A percentile compares a stretch with the other conserved stretches of the same genome.
These are phyloP conservation scores for Pocillopora damicornis DNA, from an alignment of 64 coral and sea anemone genomes.

Conservation along the genomic window DNA sequence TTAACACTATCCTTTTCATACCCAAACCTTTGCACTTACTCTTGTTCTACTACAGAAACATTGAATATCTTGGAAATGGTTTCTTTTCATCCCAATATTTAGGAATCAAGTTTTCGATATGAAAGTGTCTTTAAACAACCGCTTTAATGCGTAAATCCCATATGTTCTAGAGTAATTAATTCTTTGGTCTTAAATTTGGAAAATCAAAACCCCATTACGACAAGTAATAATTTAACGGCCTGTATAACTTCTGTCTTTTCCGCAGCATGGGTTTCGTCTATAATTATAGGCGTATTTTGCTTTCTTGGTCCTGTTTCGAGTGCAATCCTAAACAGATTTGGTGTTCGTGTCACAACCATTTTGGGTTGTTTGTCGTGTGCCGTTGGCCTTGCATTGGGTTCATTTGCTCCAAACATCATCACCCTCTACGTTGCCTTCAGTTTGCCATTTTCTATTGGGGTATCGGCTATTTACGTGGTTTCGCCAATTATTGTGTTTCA, in stretches of 20 bases:
- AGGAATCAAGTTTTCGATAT: too few species aligned
- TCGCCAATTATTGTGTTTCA: background rate
- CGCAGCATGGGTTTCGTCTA: conserved; percentile 19
- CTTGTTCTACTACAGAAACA: too few species aligned
- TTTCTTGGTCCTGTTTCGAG: background rate
- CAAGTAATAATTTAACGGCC: background rate
- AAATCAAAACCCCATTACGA: too few species aligned
- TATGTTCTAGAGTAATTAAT: too few species aligned
- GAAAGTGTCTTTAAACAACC: too few species aligned
- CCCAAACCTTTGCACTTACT: too few species aligned
- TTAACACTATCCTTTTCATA: too few species aligned
- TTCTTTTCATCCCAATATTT: too few species aligned
- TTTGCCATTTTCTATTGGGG: conserved; percentile 5
- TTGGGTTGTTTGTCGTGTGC: conserved; percentile 10
- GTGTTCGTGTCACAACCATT: background rate
- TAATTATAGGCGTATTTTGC: background rate
- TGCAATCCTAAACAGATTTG: conserved; percentile 24
- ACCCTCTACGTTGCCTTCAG: conserved; percentile 19
- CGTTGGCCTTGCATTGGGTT: background rate
- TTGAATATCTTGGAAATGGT: too few species aligned
- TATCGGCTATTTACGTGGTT: background rate
- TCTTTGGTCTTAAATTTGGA: too few species aligned
- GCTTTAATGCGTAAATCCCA: too few species aligned
- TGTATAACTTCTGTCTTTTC: background rate
- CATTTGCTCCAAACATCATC: background rate